Base-by-base conservation (phyloP, 2,797 vertebrate species). In the Benthosema pterotum region DNA sequence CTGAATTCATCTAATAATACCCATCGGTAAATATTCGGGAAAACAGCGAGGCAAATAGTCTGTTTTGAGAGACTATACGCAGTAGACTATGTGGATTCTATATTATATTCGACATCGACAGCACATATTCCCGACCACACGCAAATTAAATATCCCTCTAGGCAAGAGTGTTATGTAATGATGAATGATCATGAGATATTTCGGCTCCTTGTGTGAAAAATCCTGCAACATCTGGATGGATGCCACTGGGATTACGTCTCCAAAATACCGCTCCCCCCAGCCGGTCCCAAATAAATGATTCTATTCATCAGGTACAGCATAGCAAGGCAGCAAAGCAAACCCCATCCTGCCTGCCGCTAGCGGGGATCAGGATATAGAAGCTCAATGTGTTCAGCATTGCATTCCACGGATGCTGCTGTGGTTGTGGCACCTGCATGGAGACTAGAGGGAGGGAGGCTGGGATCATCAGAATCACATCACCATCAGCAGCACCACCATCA, bases 141-240 rank as follows among this genome's bases (percentile, higher is more conserved):
- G 7, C 5, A 5, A 28, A 28, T 5, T 28, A 5, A 28, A 6
- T 28, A 6, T 28, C 1, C 7, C 4, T 28, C 4, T 28, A 28
- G 25, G 25, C 25, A 28, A 32, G 28, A 32, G 28, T 6, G 28
- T 32, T 32, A 32, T 32, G 8, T 32, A 32, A 32, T 32, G n/a
- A n/a, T n/a, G n/a, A n/a, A n/a, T n/a, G n/a, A n/a, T n/a, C n/a
- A n/a, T n/a, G 28, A 32, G 28, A 32, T 7, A 32, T 32, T 0
- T 61, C 63, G 2, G 65, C 52, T 51, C 73, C 42, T 68, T 25
- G 4, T 32, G 28, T 32, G 6, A 59, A 80, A n/a, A 78, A 87
- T 70, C 42, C 42, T 28, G 46, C 11, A 74, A 80, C 78, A 86
- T 83, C 82, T 84, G 82, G 70, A 82, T 54, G 56, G 48, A 17